Conservation (phyloP, 2,888 invertebrate species). For the Callyntrura guangdongensis region DNA sequence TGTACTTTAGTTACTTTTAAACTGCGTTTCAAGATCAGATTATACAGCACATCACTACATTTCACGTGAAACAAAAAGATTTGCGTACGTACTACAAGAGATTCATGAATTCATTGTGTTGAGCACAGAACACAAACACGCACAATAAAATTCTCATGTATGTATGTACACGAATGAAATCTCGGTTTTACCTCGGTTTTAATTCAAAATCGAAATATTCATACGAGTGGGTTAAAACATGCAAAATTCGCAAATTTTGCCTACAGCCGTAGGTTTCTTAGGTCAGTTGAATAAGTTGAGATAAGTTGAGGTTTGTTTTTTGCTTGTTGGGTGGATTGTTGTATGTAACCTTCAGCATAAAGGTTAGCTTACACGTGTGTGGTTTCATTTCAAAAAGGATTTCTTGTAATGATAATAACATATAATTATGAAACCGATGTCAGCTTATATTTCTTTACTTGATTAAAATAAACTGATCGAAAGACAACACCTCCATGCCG, state of each 20-base stretch:
- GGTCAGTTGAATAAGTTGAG: slow-evolving; percentile 53
- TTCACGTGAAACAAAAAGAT: slow-evolving; percentile 16
- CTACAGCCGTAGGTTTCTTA: slow-evolving; percentile 44
- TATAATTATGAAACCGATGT: slow-evolving; percentile 26
- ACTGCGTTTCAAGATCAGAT: slow-evolving; percentile 76
- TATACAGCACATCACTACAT: slow-evolving; percentile 30
- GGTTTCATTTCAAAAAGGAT: slow-evolving; percentile 27
- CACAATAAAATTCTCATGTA: neutral
- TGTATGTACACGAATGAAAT: neutral
- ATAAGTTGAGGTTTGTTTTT: slow-evolving; percentile 43
- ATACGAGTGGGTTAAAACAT: neutral
- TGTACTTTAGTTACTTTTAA: slow-evolving; percentile 46
- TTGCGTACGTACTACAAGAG: slow-evolving; percentile 29
- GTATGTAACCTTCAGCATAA: slow-evolving; percentile 52
- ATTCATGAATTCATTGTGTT: slow-evolving; percentile 23
- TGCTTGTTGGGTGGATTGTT: neutral
- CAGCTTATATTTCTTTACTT: neutral
- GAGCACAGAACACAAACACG: neutral
- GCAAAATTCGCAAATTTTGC: slow-evolving; percentile 30
- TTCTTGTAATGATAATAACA: slow-evolving; percentile 20
- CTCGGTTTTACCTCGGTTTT: neutral
- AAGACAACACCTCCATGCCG: neutral
- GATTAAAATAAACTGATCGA: slow-evolving; percentile 8
- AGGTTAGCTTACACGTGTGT: slow-evolving; percentile 59
- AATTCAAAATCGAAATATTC: neutral